Evolutionary conservation across 2,113 vertebrate species (phyloP).

Genomic region (Coturnix japonica): DNA sequence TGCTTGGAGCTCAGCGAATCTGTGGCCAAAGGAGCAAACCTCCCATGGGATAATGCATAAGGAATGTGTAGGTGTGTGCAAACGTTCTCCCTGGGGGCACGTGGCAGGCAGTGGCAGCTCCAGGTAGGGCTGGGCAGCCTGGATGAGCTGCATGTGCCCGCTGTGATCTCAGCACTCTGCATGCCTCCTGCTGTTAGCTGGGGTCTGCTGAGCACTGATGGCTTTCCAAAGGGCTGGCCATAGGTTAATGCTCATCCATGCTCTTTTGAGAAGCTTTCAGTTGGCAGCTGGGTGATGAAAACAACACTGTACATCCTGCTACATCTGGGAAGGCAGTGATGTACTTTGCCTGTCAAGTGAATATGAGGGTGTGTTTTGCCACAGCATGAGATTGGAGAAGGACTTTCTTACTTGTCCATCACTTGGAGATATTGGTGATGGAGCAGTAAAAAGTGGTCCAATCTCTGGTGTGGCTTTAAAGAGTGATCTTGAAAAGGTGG

Average conservation of each 20-base stretch:
- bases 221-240: not conserved
- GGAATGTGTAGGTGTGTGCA: slow-evolving; percentile 4
- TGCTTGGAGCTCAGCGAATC: not conserved
- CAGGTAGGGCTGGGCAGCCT: not conserved
- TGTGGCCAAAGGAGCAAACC: not conserved
- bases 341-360: not conserved
- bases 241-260: not conserved
- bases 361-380: not conserved
- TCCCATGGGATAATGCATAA: slow-evolving; percentile 43
- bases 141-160: not conserved
- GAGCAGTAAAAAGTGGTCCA: not conserved
- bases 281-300: not conserved
- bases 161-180: not conserved
- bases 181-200: fast-evolving
- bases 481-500: not conserved
- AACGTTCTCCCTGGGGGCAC: not conserved
- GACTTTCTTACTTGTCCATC: not conserved
- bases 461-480: not conserved
- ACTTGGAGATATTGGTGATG: not conserved
- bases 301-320: not conserved
- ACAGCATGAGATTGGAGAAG: not conserved
- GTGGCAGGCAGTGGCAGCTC: slow-evolving; percentile 37
- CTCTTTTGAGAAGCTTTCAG: not conserved
- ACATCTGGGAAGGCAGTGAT: not conserved
- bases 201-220: not conserved